Evolutionary conservation across 2,797 vertebrate genomes (phyloP).

Genomic region (Squalus acanthias): DNA sequence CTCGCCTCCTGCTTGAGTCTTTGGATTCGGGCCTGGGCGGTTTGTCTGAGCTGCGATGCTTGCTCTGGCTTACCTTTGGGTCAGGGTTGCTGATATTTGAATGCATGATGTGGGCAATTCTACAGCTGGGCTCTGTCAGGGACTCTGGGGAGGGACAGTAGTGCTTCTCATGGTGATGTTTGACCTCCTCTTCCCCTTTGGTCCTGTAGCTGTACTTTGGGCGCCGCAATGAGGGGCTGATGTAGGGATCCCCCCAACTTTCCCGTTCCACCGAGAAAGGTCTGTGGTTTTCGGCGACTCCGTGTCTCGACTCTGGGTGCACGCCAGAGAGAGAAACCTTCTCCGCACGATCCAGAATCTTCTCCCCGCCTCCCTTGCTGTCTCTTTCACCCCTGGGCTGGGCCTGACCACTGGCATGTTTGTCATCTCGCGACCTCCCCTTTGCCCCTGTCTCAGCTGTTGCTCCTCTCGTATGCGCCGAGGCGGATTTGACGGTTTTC

Average conservation of each 20-base stretch:
- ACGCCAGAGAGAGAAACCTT: background rate
- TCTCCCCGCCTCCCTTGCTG: conserved; percentile 1
- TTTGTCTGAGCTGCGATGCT: background rate
- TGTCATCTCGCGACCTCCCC: background rate
- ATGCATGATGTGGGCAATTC: background rate
- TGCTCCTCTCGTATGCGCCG: background rate
- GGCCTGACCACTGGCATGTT: background rate
- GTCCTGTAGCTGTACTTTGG: conserved; percentile 14
- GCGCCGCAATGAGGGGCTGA: background rate
- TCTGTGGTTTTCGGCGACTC: background rate
- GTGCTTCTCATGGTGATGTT: background rate
- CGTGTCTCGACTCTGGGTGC: background rate
- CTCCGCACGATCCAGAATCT: background rate
- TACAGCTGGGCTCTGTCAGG: background rate
- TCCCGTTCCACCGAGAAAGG: background rate
- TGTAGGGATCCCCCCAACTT: background rate
- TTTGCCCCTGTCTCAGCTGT: background rate
- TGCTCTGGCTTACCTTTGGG: background rate
- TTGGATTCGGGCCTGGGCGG: background rate
- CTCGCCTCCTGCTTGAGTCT: background rate
- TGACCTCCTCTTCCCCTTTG: background rate
- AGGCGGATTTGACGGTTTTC: background rate
- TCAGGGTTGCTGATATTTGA: background rate
- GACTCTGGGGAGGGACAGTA: background rate
- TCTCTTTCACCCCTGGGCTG: background rate